Evolutionary conservation across 1,140 invertebrate species (phyloP).

Genomic region (Subanguina moxae): DNA sequence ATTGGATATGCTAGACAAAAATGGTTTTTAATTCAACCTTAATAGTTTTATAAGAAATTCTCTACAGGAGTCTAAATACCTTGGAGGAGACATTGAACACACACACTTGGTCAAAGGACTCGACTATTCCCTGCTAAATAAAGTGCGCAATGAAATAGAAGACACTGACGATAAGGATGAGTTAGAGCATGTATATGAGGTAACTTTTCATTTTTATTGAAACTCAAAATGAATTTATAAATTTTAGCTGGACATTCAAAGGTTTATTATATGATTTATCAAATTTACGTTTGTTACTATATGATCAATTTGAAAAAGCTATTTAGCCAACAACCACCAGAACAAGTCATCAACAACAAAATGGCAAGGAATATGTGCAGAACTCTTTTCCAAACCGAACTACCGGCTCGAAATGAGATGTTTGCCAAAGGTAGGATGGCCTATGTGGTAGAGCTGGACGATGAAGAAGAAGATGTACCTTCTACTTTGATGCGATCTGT

Average conservation of each 20-base stretch:
- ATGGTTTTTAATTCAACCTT: not conserved
- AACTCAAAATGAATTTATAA: not conserved
- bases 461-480: conserved; percentile 91
- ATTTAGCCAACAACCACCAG: conserved; percentile 19
- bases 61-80: conserved; percentile 97
- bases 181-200: conserved; percentile 59
- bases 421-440: conserved; percentile 91
- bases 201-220: conserved; percentile 40
- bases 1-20: too few species aligned
- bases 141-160: conserved; percentile 77
- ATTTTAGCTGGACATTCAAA: conserved; percentile 8
- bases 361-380: conserved; percentile 63
- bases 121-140: conserved; percentile 97
- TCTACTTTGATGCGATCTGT: conserved; percentile 90
- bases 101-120: conserved; percentile 98
- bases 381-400: conserved; percentile 60
- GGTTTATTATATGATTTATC: not conserved
- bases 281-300: conserved; percentile 7
- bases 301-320: not conserved
- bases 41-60: too few species aligned
- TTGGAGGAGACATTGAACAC: conserved; percentile 99
- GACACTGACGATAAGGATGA: conserved; percentile 70
- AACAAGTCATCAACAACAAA: conserved; percentile 64
- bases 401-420: conserved; percentile 79
- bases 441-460: conserved; percentile 85